Conservation (phyloP, 1,140 invertebrate genomes). For the Drosophila ironensis region DNA sequence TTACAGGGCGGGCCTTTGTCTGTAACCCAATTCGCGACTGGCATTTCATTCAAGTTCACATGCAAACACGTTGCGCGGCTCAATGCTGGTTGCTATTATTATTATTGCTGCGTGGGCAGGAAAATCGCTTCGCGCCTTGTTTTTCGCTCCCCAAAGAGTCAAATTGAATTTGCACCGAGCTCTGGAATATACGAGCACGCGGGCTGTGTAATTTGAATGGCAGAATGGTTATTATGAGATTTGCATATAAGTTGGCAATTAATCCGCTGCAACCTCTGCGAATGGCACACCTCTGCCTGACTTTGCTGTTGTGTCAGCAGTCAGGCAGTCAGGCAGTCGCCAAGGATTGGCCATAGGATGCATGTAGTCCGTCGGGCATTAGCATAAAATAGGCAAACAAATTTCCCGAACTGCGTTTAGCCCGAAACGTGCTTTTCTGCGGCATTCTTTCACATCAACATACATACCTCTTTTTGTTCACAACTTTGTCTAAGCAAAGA, state of each 20-base stretch:
- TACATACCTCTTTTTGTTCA: conserved; percentile 5
- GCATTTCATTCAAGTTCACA: conserved; percentile 75
- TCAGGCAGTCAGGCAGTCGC: conserved; percentile 35
- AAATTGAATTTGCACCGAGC: conserved; percentile 38
- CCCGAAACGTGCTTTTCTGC: conserved; percentile 55
- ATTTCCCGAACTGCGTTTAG: conserved; percentile 56
- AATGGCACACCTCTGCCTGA: conserved; percentile 49
- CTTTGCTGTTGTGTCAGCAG: too few species aligned
- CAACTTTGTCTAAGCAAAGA: conserved; percentile 43
- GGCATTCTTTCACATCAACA: conserved; percentile 36
- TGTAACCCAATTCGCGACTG: conserved; percentile 70
- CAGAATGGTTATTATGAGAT: conserved; percentile 68
- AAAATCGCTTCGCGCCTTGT: conserved; percentile 73
- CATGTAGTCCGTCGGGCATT: conserved; percentile 42
- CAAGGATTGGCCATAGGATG: conserved; percentile 55
- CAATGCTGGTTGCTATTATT: conserved; percentile 4
- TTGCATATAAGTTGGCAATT: conserved; percentile 78
- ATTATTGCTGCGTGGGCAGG: conserved; percentile 58
- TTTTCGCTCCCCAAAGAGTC: conserved; percentile 11
- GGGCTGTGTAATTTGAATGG: conserved; percentile 40
- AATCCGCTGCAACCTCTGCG: conserved; percentile 57
- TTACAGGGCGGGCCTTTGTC: too few species aligned
- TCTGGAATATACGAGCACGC: conserved; percentile 36
- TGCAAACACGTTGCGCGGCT: conserved; percentile 44
- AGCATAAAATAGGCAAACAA: conserved; percentile 61